A percentile compares a stretch with the other conserved stretches of the same genome.
phyloP scores from a whole-genome alignment of 2,797 vertebrate species.

The Telmatherina bonti region DNA sequence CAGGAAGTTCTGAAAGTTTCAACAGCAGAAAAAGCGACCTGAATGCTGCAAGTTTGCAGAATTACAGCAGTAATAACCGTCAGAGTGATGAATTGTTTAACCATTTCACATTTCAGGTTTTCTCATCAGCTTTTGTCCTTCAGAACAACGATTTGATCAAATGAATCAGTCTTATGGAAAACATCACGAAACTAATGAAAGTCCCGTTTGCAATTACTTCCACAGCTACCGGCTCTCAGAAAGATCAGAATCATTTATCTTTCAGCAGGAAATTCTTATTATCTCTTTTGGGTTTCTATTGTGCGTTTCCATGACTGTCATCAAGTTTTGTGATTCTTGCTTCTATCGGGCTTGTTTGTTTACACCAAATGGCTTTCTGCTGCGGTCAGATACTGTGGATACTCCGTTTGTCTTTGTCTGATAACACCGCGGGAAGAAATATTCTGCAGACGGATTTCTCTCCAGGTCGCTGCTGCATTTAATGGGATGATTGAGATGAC shows the following conservation, averaged over 20 bases:
- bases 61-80: background rate
- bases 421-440: constrained; percentile 26
- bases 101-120: background rate
- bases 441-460: constrained; percentile 36
- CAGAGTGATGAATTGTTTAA: background rate
- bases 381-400: background rate
- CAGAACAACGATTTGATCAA: background rate
- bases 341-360: constrained; percentile 1
- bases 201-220: background rate
- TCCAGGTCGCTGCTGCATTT: constrained; percentile 36
- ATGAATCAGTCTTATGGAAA: background rate
- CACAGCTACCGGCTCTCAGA: background rate
- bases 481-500: constrained; percentile 44
- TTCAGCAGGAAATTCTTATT: background rate
- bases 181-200: background rate
- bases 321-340: background rate
- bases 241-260: background rate
- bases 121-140: background rate
- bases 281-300: background rate
- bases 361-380: constrained; percentile 1
- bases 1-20: too few species aligned
- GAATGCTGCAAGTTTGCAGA: background rate
- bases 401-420: constrained; percentile 17
- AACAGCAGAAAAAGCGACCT: too few species aligned
- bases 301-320: background rate